A percentile compares a stretch with the other conserved stretches of the same genome.
Evolutionary conservation across 2,888 invertebrate genomes (phyloP).

Genomic region (Erebia ligea): DNA sequence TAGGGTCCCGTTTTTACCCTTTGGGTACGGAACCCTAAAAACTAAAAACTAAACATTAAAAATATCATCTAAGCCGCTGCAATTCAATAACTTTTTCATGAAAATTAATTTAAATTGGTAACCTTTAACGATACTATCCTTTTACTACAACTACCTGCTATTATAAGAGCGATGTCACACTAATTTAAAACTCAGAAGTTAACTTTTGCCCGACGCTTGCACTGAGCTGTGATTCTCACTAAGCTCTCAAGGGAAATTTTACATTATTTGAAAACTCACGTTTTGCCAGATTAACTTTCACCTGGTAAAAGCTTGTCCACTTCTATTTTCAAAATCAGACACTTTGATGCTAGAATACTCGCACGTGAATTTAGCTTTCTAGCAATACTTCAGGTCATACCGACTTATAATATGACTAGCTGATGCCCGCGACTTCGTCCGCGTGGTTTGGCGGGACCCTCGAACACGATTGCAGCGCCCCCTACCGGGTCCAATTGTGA

Average conservation of each 20-base stretch:
- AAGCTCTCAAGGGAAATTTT: constrained; percentile 47
- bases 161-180: neutral
- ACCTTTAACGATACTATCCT: too few relatives aligned
- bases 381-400: neutral
- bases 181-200: constrained; percentile 12
- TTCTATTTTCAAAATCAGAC: neutral
- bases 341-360: neutral
- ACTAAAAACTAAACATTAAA: too few relatives aligned
- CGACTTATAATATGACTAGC: too few relatives aligned
- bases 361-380: neutral
- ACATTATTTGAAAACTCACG: constrained; percentile 46
- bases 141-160: neutral
- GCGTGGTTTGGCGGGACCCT: too few relatives aligned
- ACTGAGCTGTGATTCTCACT: constrained; percentile 44
- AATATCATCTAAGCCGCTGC: too few relatives aligned
- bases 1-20: too few relatives aligned
- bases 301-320: constrained; percentile 27
- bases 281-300: constrained; percentile 37
- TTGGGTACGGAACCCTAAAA: too few relatives aligned
- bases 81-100: too few relatives aligned
- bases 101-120: too few relatives aligned
- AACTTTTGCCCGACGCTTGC: constrained; percentile 40
- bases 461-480: too few relatives aligned
- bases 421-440: too few relatives aligned
- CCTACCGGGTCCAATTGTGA: too few relatives aligned